Evolutionary conservation across 2,888 invertebrate species (phyloP), one percentile per base, ranked within the genome.

Genomic region (Chaetogeoica ovagalla): DNA sequence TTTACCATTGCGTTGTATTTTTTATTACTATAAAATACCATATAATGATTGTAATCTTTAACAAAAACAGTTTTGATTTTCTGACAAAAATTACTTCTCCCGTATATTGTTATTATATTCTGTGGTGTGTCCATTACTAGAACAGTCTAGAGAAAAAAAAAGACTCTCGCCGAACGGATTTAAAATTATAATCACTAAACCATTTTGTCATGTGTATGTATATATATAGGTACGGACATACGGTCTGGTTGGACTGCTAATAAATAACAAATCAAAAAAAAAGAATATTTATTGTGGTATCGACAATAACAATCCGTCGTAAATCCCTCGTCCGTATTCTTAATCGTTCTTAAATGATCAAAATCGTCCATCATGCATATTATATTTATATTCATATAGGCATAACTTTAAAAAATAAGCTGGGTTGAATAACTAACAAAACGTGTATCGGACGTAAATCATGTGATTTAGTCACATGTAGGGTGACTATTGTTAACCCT

Each of bases 341-440:
- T 75, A 66, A 66, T 75, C 75, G 66, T 75, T 75, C 23, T 75
- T 75, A 63, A 66, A 75, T 75, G 43, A n/a, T 66, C 15, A 59
- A 59, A 57, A 75, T 59, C 75, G 66, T 66, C 43, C 65, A 57
- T 75, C 65, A 65, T 30, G 4, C 30, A 30, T 30, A 30, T 30
- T 30, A 30, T 30, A 30, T 55, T 8, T 9, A 13, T 19, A 55
- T 43, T 43, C 52, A 69, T 4, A 30, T 15, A 48, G 15, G 8
- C 5, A 59, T 6, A 23, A 19, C 11, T 43, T 72, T n/a, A n/a
- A 52, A 52, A 60, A 43, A 23, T 15, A 48, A 73, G 62, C 39
- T 7, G 19, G 65, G 39, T 57, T 39, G 55, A 21, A 6, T n/a
- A 15, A 17, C 19, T 52, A 48, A 63, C 11, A 6, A 30, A 17